Percentiles rank a stretch among this genome's conserved stretches.
Evolutionary conservation across 2,888 invertebrate genomes (phyloP).

Genomic region (Venustoraphidia nigricollis): DNA sequence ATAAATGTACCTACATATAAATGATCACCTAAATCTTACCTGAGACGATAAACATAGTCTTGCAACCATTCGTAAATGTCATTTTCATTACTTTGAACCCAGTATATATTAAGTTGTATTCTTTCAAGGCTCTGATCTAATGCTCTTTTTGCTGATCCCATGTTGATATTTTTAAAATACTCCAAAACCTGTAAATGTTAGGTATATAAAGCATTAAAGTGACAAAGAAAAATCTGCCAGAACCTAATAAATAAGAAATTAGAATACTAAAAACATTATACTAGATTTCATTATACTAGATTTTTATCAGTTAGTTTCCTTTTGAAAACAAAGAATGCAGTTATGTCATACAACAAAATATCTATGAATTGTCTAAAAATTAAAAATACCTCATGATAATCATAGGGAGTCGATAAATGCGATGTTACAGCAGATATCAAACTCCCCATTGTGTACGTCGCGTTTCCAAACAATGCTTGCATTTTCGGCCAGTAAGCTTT

Average conservation of each 20-base stretch:
- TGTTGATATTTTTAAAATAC: conserved; percentile 29
- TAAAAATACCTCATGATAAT: conserved; percentile 48
- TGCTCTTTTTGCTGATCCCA: conserved; percentile 32
- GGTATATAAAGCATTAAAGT: conserved; percentile 6
- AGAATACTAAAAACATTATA: background rate
- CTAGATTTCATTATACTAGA: too few relatives aligned
- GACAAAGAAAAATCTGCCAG: conserved; percentile 6
- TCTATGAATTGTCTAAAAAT: background rate
- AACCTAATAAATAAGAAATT: background rate
- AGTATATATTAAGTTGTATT: conserved; percentile 66
- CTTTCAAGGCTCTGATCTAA: conserved; percentile 62
- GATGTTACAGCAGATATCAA: conserved; percentile 48
- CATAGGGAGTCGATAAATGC: conserved; percentile 55
- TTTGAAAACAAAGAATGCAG: too few relatives aligned
- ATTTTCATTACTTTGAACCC: conserved; percentile 48
- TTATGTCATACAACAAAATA: background rate
- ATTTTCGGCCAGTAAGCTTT: conserved; percentile 53
- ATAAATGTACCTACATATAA: too few relatives aligned
- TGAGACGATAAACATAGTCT: conserved; percentile 15
- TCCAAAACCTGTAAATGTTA: conserved; percentile 23
- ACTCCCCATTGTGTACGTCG: conserved; percentile 44
- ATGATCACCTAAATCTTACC: too few relatives aligned
- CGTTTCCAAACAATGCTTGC: conserved; percentile 44
- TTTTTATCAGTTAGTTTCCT: background rate
- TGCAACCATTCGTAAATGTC: conserved; percentile 31